Evolutionary conservation across 2,113 vertebrate genomes (phyloP).

Genomic region (Malurus elegans): DNA sequence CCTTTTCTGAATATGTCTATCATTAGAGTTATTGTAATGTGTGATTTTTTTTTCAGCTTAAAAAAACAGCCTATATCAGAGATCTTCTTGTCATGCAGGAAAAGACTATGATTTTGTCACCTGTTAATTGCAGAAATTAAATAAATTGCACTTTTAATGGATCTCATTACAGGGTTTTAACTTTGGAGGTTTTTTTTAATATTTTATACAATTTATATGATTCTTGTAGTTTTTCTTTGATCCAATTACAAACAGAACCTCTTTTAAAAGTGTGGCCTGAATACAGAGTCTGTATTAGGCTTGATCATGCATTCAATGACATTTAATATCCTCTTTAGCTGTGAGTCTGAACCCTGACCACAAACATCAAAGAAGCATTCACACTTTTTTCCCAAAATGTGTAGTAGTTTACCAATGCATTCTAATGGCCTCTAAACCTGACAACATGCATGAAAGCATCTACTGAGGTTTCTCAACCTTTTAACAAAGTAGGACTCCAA

Average conservation of each 20-base stretch:
- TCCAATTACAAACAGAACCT: background rate
- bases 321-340: background rate
- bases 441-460: background rate
- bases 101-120: background rate
- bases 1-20: background rate
- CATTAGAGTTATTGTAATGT: background rate
- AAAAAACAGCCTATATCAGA: background rate
- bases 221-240: background rate
- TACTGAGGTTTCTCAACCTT: background rate
- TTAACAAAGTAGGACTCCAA: background rate
- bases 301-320: background rate
- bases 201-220: background rate
- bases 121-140: background rate
- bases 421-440: background rate
- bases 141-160: background rate
- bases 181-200: rapidly evolving
- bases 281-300: background rate
- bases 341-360: background rate
- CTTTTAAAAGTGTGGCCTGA: background rate
- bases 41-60: background rate
- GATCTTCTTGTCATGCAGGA: background rate
- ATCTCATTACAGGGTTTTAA: background rate
- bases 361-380: background rate
- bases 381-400: background rate
- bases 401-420: background rate